A percentile compares a stretch with the other conserved stretches of the same genome.
phyloP scores from a whole-genome alignment of 2,113 vertebrate genomes.

The Catharus fuscescens region DNA sequence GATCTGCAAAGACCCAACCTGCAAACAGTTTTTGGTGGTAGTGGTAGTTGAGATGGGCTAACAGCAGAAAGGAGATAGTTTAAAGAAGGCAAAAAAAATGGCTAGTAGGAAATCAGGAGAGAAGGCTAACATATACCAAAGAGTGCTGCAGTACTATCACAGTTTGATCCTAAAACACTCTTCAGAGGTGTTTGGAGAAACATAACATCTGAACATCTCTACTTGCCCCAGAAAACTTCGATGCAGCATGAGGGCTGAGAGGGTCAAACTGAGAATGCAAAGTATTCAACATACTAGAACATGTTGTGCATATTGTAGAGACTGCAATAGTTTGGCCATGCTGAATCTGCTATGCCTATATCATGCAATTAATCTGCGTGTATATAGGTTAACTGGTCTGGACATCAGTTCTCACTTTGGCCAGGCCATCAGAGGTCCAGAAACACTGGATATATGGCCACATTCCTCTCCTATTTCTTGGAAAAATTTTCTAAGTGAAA shows the following conservation, averaged over 20 bases:
- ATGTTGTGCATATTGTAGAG: not conserved
- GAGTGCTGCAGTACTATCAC: not conserved
- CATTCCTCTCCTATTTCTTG: not conserved
- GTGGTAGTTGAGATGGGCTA: not conserved
- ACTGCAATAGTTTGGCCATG: not conserved
- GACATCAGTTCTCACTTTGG: not conserved
- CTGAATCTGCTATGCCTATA: not conserved
- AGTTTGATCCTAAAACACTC: not conserved
- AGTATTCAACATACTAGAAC: not conserved
- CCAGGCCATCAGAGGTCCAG: not conserved
- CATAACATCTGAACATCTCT: not conserved
- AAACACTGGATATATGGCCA: not conserved
- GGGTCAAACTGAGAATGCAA: not conserved
- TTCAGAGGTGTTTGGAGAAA: not conserved
- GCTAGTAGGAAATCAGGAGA: not conserved
- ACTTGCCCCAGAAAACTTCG: not conserved
- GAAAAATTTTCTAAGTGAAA: not conserved
- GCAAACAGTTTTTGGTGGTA: not conserved
- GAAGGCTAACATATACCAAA: not conserved
- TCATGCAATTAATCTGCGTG: not conserved
- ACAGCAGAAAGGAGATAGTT: not conserved
- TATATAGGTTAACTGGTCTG: not conserved
- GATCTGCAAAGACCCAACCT: not conserved
- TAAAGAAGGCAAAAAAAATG: not conserved
- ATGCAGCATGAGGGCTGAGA: not conserved